These are phyloP conservation scores for Semaprochilodus insignis DNA, from an alignment of 2,797 vertebrate genomes.

Conservation along the genomic window DNA sequence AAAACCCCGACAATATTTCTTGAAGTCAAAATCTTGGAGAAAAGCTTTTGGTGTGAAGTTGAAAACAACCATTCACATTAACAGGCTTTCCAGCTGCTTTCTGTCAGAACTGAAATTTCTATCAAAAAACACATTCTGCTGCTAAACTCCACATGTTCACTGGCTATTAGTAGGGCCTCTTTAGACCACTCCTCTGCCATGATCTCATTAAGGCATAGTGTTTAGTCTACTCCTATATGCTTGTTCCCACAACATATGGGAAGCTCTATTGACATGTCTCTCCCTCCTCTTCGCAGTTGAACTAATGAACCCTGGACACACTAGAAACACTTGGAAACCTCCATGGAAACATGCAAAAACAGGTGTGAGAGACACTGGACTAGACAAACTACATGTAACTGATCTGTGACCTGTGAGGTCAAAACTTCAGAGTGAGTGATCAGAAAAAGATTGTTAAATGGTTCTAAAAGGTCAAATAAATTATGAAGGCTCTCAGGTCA, in stretches of 20 bases:
- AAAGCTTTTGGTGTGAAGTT: background rate
- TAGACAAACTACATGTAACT: background rate
- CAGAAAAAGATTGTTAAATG: constrained; percentile 6
- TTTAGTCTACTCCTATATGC: constrained; percentile 73
- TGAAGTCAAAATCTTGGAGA: background rate
- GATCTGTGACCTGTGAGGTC: constrained; percentile 14
- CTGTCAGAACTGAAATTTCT: background rate
- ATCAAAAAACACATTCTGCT: background rate
- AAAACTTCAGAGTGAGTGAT: background rate
- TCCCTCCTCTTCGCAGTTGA: constrained; percentile 44
- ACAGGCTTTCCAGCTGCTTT: constrained; percentile 11
- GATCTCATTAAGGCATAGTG: constrained; percentile 64
- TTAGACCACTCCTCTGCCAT: constrained; percentile 42
- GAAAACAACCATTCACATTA: background rate
- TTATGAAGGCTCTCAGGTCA: background rate
- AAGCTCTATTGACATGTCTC: constrained; percentile 37
- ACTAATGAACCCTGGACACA: constrained; percentile 24
- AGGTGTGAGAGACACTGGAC: constrained; percentile 22
- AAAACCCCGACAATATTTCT: background rate
- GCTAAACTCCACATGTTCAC: background rate
- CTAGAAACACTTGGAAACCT: constrained; percentile 24
- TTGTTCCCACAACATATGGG: constrained; percentile 58
- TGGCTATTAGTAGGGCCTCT: constrained; percentile 4
- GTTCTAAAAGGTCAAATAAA: background rate
- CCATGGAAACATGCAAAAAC: constrained; percentile 33